Evolutionary conservation across 2,888 invertebrate species (phyloP).

Genomic region (Acleris literana): DNA sequence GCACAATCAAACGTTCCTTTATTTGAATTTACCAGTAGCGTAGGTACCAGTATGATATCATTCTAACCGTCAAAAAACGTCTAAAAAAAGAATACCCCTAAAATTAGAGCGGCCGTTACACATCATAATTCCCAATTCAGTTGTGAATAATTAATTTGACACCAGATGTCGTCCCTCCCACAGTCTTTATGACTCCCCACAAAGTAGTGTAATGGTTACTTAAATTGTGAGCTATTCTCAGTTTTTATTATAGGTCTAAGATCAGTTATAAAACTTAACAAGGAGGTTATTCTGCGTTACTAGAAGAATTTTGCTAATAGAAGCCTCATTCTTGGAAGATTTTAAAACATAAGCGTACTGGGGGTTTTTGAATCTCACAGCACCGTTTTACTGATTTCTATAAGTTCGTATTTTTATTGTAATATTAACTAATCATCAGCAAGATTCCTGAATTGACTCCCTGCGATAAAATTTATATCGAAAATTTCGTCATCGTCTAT

Average conservation of each 20-base stretch:
- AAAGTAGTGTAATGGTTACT: conserved; percentile 23
- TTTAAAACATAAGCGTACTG: too few relatives aligned
- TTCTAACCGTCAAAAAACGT: conserved; percentile 9
- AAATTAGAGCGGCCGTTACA: conserved; percentile 48
- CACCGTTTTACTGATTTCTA: too few relatives aligned
- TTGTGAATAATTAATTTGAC: conserved; percentile 46
- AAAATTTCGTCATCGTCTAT: too few relatives aligned
- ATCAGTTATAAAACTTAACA: conserved; percentile 5
- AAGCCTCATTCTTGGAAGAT: too few relatives aligned
- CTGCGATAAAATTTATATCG: too few relatives aligned
- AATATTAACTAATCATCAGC: too few relatives aligned
- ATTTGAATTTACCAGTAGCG: neutral
- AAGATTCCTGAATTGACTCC: too few relatives aligned
- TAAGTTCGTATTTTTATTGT: too few relatives aligned
- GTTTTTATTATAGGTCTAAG: conserved; percentile 13
- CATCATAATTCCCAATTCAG: conserved; percentile 44
- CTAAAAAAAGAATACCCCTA: conserved; percentile 41
- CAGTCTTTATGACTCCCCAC: conserved; percentile 36
- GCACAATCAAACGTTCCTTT: neutral
- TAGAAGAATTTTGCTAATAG: too few relatives aligned
- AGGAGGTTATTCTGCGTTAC: neutral
- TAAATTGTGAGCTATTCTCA: conserved; percentile 18
- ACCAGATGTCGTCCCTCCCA: conserved; percentile 63
- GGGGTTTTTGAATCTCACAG: too few relatives aligned
- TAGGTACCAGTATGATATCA: conserved; percentile 3